A percentile compares a stretch with the other conserved stretches of the same genome.
phyloP scores from a whole-genome alignment of 2,113 vertebrate genomes.

The Phalacrocorax aristotelis region DNA sequence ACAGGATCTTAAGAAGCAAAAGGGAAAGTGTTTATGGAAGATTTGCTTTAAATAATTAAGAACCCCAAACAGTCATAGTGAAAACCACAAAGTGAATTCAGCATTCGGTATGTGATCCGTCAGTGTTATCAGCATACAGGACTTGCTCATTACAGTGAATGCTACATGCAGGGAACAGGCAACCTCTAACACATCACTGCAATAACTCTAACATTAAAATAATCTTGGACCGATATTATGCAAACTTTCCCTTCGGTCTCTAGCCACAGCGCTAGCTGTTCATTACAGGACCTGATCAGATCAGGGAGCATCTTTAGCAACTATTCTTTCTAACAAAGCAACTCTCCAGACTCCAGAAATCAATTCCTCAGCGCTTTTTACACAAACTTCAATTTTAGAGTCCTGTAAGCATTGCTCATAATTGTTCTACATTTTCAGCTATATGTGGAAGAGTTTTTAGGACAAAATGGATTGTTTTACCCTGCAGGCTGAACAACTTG shows the following conservation, averaged over 20 bases:
- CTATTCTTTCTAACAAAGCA: background rate
- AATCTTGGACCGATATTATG: background rate
- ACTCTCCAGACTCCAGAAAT: background rate
- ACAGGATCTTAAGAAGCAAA: constrained; percentile 56
- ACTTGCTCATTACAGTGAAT: background rate
- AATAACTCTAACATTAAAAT: background rate
- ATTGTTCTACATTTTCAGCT: background rate
- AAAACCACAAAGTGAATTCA: constrained; percentile 13
- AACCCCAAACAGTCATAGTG: constrained; percentile 16
- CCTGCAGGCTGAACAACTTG: background rate
- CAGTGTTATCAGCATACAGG: background rate
- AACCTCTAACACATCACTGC: background rate
- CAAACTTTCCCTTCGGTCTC: background rate
- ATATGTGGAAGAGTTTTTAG: background rate
- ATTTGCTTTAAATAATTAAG: constrained; percentile 63
- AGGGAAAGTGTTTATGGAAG: constrained; percentile 65
- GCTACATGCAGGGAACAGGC: background rate
- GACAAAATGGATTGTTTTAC: background rate
- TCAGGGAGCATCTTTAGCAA: background rate
- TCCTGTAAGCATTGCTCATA: background rate
- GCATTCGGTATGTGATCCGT: background rate
- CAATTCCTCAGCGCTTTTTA: background rate
- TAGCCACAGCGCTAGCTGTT: background rate
- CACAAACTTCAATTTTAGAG: background rate
- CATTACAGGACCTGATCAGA: background rate